Evolutionary conservation across 2,888 invertebrate genomes (phyloP).

Genomic region (Dynastes maya): DNA sequence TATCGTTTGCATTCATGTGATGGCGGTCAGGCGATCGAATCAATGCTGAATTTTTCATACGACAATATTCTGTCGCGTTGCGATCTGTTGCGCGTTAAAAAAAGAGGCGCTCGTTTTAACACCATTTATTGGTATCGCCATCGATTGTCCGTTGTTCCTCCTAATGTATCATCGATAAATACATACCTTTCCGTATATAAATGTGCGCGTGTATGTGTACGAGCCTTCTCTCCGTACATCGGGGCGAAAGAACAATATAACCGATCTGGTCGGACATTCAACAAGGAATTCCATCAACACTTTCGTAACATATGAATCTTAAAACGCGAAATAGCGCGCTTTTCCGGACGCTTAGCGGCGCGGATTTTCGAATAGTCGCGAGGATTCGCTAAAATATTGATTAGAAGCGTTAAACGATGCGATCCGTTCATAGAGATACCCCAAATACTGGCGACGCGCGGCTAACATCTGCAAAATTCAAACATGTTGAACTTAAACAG

Average conservation of each 20-base stretch:
- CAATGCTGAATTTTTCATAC: conserved; percentile 11
- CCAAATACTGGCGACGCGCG: neutral
- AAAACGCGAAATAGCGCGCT: conserved; percentile 4
- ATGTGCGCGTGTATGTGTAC: neutral
- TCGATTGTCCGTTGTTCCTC: conserved; percentile 35
- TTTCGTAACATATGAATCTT: conserved; percentile 29
- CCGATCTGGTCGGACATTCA: conserved; percentile 27
- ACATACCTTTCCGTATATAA: conserved; percentile 21
- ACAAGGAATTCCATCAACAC: conserved; percentile 21
- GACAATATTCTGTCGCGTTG: conserved; percentile 3
- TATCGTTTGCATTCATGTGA: conserved; percentile 27
- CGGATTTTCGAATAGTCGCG: neutral
- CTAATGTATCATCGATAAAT: conserved; percentile 31
- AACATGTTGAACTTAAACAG: conserved; percentile 19
- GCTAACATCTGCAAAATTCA: conserved; percentile 28
- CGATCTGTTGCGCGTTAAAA: conserved; percentile 18
- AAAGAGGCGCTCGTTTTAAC: conserved; percentile 37
- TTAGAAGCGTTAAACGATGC: neutral
- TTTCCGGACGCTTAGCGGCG: neutral
- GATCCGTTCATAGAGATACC: neutral
- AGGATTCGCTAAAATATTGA: conserved; percentile 4
- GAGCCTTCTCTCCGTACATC: neutral
- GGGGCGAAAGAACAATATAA: conserved; percentile 31
- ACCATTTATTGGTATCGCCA: conserved; percentile 34
- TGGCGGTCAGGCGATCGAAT: neutral